A percentile compares a stretch with the other conserved stretches of the same genome.
Conservation (phyloP, 2,888 invertebrate species). For the Ormyrus pomaceus region DNA sequence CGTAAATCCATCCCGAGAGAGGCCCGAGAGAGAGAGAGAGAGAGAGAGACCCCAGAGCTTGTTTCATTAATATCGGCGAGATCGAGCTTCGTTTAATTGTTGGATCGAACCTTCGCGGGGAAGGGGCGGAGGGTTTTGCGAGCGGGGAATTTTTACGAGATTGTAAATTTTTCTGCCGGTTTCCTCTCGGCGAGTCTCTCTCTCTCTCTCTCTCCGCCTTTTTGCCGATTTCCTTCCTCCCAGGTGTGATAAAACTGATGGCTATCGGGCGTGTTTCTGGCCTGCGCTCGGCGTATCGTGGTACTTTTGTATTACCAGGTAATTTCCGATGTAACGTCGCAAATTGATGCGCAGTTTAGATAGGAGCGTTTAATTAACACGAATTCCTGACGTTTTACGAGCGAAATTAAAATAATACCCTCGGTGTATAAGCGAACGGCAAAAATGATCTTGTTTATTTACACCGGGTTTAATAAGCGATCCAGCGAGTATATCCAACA, state of each 20-base stretch:
- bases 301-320: neutral
- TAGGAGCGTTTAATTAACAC: too few relatives aligned
- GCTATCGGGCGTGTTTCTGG: too few relatives aligned
- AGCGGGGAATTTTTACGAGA: slow-evolving; percentile 10
- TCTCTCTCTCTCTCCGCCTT: neutral
- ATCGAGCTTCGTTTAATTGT: neutral
- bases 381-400: too few relatives aligned
- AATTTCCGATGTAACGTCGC: neutral
- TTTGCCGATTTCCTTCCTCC: too few relatives aligned
- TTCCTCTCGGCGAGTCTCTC: neutral
- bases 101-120: neutral
- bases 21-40: neutral
- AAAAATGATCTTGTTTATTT: too few relatives aligned
- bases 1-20: slow-evolving; percentile 40
- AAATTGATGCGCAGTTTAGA: too few relatives aligned
- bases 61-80: slow-evolving; percentile 31
- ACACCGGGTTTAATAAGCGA: too few relatives aligned
- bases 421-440: too few relatives aligned
- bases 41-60: neutral
- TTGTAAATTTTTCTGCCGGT: slow-evolving; percentile 4
- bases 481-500: too few relatives aligned
- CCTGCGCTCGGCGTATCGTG: too few relatives aligned
- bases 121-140: neutral
- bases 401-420: too few relatives aligned
- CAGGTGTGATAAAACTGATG: too few relatives aligned